phyloP scores from a whole-genome alignment of 2,888 invertebrate species.

The Cephus pygmeus region DNA sequence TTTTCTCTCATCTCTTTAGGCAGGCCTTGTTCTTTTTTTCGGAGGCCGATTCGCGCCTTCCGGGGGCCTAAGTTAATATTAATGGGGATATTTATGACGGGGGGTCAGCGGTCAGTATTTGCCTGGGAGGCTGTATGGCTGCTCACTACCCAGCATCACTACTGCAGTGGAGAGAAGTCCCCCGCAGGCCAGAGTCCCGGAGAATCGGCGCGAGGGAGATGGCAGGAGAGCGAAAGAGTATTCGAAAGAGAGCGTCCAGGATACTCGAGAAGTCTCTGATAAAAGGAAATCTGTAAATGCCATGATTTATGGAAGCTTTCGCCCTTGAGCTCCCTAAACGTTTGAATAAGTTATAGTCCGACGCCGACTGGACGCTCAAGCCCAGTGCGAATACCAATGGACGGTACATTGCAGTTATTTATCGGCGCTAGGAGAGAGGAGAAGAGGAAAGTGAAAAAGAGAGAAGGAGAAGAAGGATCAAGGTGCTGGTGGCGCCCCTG shows the following conservation, averaged over 20 bases:
- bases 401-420: no score
- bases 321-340: conserved; percentile 45
- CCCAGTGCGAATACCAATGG: no score
- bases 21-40: neutral
- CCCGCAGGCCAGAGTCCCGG: no score
- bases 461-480: no score
- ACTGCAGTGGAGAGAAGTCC: no score
- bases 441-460: no score
- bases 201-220: neutral
- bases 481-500: no score
- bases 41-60: conserved; percentile 46
- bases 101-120: conserved; percentile 53
- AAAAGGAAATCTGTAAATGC: conserved; percentile 64
- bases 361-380: neutral
- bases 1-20: conserved; percentile 13
- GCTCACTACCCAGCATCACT: neutral
- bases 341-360: conserved; percentile 55
- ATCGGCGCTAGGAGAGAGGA: no score
- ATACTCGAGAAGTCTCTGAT: conserved; percentile 48
- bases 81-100: conserved; percentile 65
- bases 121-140: conserved; percentile 11
- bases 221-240: neutral
- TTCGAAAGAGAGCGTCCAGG: no score
- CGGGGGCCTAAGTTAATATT: conserved; percentile 64
- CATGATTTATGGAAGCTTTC: conserved; percentile 56